Base-by-base conservation (phyloP, 1,140 invertebrate genomes). In the Drosophila mayri region DNA sequence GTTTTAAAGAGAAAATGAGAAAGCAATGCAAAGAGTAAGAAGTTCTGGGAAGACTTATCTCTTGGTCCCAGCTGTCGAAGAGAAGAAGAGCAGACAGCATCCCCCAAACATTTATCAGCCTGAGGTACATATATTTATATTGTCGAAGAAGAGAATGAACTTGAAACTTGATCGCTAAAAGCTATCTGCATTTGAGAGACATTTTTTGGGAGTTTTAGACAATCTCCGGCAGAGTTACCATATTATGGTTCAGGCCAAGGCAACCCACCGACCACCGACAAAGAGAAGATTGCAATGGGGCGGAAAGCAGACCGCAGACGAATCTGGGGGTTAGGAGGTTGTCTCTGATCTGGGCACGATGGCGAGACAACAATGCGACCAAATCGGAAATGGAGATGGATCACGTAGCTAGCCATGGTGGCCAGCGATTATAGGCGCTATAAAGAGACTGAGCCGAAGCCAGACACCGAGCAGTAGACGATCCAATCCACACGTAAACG, bases 391-490 rank as follows among this genome's bases (percentile, higher is more conserved):
- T 76, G 68, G 40, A 79, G 66, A 76, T 78, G 58, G 78, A 88
- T 88, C 85, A 88, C 85, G 85, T 88, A 88, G 81, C 47, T 55
- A 77, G 62, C 77, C 78, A 41, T 74, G 77, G 64, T 64, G 63
- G 63, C 40, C 40, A 70, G 50, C 76, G 75, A 77, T 76, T 76
- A 76, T 79, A 79, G 76, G 76, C 76, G 70, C 85, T 88, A 88
- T 88, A 88, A 88, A 90, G 86, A 88, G 85, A 64, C 76, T 43
- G 62, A 82, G 47, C 61, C 55, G 41, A 40, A 43, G 46, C 49
- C 52, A 90, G 52, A 57, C 64, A 74, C 49, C 70, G 85, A 90
- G 74, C 81, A 88, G 84, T 90, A 85, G 85, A 82, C 76, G 79
- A 74, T 71, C 63, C 83, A 85, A 74, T 71, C 63, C 83, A 85